These are phyloP conservation scores for Ctena decussata DNA, from an alignment of 2,888 invertebrate species.

Conservation along the genomic window DNA sequence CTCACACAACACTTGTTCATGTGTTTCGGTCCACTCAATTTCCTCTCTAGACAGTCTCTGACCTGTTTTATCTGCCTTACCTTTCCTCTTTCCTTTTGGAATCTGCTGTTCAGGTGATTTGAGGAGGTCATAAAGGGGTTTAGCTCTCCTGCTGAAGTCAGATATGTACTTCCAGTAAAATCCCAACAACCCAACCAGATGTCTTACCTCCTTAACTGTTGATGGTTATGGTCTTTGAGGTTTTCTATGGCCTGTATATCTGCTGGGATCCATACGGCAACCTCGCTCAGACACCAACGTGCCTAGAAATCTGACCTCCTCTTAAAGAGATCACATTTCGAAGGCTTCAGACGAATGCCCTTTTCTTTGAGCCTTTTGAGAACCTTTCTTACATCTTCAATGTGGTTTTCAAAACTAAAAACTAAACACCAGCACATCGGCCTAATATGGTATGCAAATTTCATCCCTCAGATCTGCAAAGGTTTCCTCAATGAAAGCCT, in stretches of 20 bases:
- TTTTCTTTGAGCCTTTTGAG: constrained; percentile 43
- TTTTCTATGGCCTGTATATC: constrained; percentile 40
- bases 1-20: background rate
- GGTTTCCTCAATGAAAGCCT: constrained; percentile 50
- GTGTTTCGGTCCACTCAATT: background rate
- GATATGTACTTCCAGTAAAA: constrained; percentile 51
- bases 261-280: constrained; percentile 30
- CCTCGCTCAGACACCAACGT: constrained; percentile 57
- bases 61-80: background rate
- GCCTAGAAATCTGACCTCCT: constrained; percentile 57
- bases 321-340: constrained; percentile 61
- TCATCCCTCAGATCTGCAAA: constrained; percentile 41
- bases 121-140: background rate
- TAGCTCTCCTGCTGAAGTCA: constrained; percentile 23
- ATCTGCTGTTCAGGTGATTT: background rate
- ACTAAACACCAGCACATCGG: constrained; percentile 60
- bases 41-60: background rate
- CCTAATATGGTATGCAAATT: constrained; percentile 58
- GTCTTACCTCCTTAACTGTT: constrained; percentile 42
- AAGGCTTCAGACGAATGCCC: constrained; percentile 55
- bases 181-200: constrained; percentile 42
- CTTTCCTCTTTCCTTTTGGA: background rate
- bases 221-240: constrained; percentile 37
- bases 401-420: constrained; percentile 53
- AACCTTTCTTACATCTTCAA: constrained; percentile 50